A percentile compares a stretch with the other conserved stretches of the same genome.
These are phyloP conservation scores for Ethmia dodecea DNA, from an alignment of 2,888 invertebrate genomes.

Conservation along the genomic window DNA sequence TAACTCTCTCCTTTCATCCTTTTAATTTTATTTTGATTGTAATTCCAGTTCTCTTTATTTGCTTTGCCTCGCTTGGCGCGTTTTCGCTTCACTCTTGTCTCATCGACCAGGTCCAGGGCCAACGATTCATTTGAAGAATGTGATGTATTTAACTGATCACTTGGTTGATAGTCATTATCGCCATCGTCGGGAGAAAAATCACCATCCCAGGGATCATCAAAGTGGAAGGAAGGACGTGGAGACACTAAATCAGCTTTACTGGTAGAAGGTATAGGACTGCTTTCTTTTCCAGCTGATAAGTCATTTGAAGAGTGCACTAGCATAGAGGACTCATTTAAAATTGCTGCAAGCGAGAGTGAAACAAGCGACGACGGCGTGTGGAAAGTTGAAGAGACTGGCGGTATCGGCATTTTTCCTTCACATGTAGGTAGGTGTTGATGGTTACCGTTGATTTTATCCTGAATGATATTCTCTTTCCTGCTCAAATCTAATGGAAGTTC, in stretches of 20 bases:
- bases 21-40: background rate
- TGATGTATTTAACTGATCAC: too few species aligned
- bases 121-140: slow-evolving; percentile 1
- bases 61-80: background rate
- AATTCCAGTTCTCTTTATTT: background rate
- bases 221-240: slow-evolving; percentile 1
- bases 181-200: slow-evolving; percentile 1
- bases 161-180: slow-evolving; percentile 1
- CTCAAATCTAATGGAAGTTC: background rate
- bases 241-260: slow-evolving; percentile 1
- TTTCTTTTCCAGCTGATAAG: slow-evolving; percentile 1
- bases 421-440: background rate
- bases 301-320: background rate
- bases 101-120: background rate
- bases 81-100: slow-evolving; percentile 1
- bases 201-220: slow-evolving; percentile 1
- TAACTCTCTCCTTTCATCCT: background rate
- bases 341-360: background rate
- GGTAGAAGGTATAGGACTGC: slow-evolving; percentile 1
- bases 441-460: background rate
- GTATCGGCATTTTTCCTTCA: background rate
- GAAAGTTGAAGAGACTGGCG: background rate
- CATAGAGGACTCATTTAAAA: background rate
- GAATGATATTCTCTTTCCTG: background rate
- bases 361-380: background rate